These are phyloP conservation scores for Trichomalopsis sarcophagae DNA, from an alignment of 1,140 invertebrate genomes.

Conservation along the genomic window DNA sequence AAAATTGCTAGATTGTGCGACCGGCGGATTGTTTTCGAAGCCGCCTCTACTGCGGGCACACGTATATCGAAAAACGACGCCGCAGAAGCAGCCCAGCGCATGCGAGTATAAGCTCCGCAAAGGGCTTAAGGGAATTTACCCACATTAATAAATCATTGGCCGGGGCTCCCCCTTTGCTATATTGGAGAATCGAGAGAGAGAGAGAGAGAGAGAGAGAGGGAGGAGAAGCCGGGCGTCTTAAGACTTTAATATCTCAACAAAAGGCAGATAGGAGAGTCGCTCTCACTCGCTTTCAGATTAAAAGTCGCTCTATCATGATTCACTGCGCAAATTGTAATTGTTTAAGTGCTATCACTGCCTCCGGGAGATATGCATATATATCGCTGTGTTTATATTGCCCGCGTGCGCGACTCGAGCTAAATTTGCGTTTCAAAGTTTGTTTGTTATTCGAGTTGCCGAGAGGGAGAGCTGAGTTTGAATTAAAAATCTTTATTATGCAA, in stretches of 20 bases:
- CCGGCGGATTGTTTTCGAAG: background rate
- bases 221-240: background rate
- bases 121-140: slow-evolving; percentile 30
- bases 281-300: slow-evolving; percentile 1
- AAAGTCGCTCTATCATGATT: slow-evolving; percentile 24
- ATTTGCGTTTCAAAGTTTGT: background rate
- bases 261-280: slow-evolving; percentile 15
- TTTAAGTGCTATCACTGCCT: background rate
- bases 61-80: background rate
- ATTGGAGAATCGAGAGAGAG: slow-evolving; percentile 10
- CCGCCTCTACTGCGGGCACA: background rate
- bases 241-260: slow-evolving; percentile 47
- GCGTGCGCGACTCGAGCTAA: background rate
- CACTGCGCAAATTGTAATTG: slow-evolving; percentile 2
- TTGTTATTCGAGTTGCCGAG: too few species aligned
- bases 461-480: too few species aligned
- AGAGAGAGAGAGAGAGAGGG: background rate
- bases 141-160: slow-evolving; percentile 44
- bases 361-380: background rate
- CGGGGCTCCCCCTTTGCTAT: background rate
- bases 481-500: too few species aligned
- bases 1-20: background rate
- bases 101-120: background rate
- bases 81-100: background rate
- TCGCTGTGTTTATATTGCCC: background rate